phyloP scores from a whole-genome alignment of 2,888 invertebrate species.

The Lochmaea capreae region DNA sequence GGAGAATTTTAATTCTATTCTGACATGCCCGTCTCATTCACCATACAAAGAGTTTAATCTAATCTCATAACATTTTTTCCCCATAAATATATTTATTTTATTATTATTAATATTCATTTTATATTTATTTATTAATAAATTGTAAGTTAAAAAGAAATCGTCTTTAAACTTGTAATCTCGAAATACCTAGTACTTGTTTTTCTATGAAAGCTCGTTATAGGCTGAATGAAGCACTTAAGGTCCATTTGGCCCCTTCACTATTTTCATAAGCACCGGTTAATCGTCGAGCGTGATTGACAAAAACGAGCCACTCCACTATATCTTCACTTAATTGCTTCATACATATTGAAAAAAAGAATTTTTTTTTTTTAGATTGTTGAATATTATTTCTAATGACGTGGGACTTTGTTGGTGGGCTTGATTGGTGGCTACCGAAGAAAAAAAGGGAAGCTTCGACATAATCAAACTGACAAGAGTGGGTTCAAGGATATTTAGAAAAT shows the following conservation, averaged over 20 bases:
- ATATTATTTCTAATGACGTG: slow-evolving; percentile 17
- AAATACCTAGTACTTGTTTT: too few species aligned
- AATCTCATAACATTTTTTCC: too few species aligned
- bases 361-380: not conserved
- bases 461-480: slow-evolving; percentile 10
- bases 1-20: not conserved
- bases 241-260: slow-evolving; percentile 5
- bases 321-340: slow-evolving; percentile 16
- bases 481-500: slow-evolving; percentile 4
- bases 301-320: not conserved
- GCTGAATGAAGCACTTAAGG: slow-evolving; percentile 6
- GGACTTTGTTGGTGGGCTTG: slow-evolving; percentile 16
- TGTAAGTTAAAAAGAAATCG: too few species aligned
- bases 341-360: not conserved
- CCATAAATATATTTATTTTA: too few species aligned
- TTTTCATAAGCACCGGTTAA: slow-evolving; percentile 3
- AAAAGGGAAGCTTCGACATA: not conserved
- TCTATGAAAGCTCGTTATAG: not conserved
- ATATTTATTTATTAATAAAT: too few species aligned
- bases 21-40: not conserved
- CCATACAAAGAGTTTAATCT: not conserved
- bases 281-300: slow-evolving; percentile 8
- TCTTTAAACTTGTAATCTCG: too few species aligned
- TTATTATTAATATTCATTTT: too few species aligned
- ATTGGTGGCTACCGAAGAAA: slow-evolving; percentile 8